A percentile compares a stretch with the other conserved stretches of the same genome.
These are phyloP conservation scores for Platichthys stellatus DNA, from an alignment of 2,113 vertebrate genomes.

Conservation along the genomic window DNA sequence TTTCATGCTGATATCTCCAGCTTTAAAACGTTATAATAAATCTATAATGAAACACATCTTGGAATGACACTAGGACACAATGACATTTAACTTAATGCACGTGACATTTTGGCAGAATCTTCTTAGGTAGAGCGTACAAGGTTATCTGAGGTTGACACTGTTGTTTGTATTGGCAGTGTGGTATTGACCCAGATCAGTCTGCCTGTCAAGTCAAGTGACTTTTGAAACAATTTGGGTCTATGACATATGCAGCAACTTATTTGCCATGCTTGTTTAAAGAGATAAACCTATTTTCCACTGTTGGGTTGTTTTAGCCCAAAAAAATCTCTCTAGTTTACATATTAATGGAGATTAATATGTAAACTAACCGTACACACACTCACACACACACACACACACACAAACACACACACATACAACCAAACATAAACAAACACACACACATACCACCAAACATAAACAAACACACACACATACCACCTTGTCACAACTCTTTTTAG, in stretches of 20 bases:
- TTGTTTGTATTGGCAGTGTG: background rate
- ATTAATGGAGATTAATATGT: constrained; percentile 14
- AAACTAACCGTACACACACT: background rate
- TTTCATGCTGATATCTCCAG: constrained; percentile 1
- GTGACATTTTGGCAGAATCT: constrained; percentile 5
- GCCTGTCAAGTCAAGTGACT: background rate
- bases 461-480: constrained; percentile 46
- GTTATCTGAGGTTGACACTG: constrained; percentile 3
- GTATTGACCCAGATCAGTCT: background rate
- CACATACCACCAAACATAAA: constrained; percentile 41
- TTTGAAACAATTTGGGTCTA: background rate
- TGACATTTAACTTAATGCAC: constrained; percentile 31
- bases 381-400: constrained; percentile 44
- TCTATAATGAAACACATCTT: background rate
- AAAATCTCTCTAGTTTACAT: constrained; percentile 21
- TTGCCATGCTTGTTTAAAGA: constrained; percentile 3
- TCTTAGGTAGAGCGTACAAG: background rate
- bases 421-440: constrained; percentile 27
- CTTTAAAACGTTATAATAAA: constrained; percentile 11
- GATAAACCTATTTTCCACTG: background rate
- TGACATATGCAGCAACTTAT: constrained; percentile 1
- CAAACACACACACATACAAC: constrained; percentile 44
- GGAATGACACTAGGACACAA: background rate
- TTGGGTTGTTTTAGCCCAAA: constrained; percentile 7
- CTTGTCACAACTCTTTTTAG: constrained; percentile 72